Evolutionary conservation across 2,888 invertebrate genomes (phyloP).

Genomic region (Ectemnius cavifrons): DNA sequence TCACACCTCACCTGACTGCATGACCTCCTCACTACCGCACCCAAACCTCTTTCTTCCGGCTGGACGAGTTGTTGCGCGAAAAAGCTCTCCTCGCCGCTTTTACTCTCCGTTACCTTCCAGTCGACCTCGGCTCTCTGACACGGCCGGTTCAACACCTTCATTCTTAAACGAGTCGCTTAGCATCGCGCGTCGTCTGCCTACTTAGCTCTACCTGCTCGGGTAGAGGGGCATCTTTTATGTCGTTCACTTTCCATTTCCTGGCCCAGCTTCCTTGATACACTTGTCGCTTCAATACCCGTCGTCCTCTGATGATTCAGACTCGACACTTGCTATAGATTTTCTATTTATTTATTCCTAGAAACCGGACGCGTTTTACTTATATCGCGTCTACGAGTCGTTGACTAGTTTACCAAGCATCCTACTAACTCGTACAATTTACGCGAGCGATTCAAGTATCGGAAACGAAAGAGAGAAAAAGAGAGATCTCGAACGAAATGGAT

Average conservation of each 20-base stretch:
- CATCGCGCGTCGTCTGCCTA: conserved; percentile 10
- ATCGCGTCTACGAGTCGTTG: too few species aligned
- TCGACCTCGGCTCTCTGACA: not conserved
- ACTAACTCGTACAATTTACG: too few species aligned
- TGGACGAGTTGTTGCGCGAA: conserved; percentile 39
- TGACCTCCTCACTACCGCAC: not conserved
- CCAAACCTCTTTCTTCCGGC: conserved; percentile 48
- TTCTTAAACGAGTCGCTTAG: conserved; percentile 3
- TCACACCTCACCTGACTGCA: not conserved
- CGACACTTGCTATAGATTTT: too few species aligned
- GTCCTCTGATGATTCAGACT: too few species aligned
- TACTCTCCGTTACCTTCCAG: conserved; percentile 30
- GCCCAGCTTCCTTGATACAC: not conserved
- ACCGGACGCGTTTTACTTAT: too few species aligned
- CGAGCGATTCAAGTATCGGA: too few species aligned
- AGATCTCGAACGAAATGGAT: conserved; percentile 48
- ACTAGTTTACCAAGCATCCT: too few species aligned
- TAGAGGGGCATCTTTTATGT: conserved; percentile 33
- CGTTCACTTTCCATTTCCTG: conserved; percentile 42
- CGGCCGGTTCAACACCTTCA: conserved; percentile 43
- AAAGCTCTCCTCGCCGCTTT: conserved; percentile 34
- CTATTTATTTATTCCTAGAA: too few species aligned
- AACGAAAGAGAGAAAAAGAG: too few species aligned
- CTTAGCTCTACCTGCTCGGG: conserved; percentile 24
- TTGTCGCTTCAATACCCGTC: not conserved